These are phyloP conservation scores for Dendrocincla fuliginosa DNA, from an alignment of 2,797 vertebrate species.

Conservation along the genomic window DNA sequence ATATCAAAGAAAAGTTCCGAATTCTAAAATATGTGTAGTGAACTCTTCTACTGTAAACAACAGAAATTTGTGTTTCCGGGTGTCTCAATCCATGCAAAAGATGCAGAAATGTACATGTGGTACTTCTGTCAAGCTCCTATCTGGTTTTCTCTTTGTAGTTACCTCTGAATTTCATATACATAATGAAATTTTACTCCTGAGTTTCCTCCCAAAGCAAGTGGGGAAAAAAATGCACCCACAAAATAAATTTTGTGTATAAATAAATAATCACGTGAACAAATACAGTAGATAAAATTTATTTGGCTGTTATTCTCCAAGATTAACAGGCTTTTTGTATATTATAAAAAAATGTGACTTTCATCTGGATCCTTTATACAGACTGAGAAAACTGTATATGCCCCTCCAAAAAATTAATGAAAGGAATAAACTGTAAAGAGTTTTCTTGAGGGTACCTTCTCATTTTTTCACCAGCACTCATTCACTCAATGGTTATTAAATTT, in stretches of 20 bases:
- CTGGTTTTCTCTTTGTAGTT: neutral
- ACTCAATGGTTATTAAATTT: constrained; percentile 2
- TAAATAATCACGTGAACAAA: neutral
- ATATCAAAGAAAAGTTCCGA: neutral
- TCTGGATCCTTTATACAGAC: neutral
- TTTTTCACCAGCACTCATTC: neutral
- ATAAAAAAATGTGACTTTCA: neutral
- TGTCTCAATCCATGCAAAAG: neutral
- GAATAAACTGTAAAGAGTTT: neutral
- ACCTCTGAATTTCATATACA: neutral
- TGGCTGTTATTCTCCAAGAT: neutral
- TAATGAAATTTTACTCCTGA: neutral
- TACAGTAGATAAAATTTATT: neutral
- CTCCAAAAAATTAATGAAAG: neutral
- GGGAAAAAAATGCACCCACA: fast-evolving
- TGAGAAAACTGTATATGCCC: neutral
- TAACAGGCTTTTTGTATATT: neutral
- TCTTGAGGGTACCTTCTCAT: neutral
- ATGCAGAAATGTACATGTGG: neutral
- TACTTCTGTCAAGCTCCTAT: neutral
- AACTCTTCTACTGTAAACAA: neutral
- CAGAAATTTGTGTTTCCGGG: neutral
- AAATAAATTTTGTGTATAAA: neutral
- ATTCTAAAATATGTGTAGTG: neutral
- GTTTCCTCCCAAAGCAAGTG: neutral